These are phyloP conservation scores for Triops cancriformis DNA, from an alignment of 1,140 invertebrate species.

Conservation along the genomic window DNA sequence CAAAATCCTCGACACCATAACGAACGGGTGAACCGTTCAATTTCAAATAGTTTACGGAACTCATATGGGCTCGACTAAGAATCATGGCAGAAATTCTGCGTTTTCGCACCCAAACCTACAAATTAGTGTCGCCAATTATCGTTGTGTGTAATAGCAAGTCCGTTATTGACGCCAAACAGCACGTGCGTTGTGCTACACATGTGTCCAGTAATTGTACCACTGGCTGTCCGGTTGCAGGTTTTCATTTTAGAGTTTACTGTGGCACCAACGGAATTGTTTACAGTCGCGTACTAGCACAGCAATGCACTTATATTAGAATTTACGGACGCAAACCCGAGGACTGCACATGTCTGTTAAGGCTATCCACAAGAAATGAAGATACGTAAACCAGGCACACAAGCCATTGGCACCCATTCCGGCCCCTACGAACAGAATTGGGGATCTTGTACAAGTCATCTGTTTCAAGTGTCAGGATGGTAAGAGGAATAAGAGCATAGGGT, in stretches of 20 bases:
- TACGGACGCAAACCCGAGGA: background rate
- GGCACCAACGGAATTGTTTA: background rate
- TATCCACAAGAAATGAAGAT: background rate
- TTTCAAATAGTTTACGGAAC: too few relatives aligned
- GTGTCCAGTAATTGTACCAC: too few relatives aligned
- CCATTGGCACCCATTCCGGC: background rate
- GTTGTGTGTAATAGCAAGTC: too few relatives aligned
- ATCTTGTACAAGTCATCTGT: background rate
- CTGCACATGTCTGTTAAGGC: background rate
- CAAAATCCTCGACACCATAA: too few relatives aligned
- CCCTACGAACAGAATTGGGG: background rate
- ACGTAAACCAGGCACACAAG: background rate
- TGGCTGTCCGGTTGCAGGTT: too few relatives aligned
- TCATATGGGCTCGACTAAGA: too few relatives aligned
- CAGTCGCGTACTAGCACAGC: background rate
- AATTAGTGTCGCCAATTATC: too few relatives aligned
- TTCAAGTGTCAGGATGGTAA: background rate
- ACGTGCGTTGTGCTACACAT: background rate
- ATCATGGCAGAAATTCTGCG: too few relatives aligned
- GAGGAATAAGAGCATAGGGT: background rate
- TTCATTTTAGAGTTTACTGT: too few relatives aligned
- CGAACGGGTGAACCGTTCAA: too few relatives aligned
- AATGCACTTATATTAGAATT: background rate
- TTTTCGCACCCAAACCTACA: too few relatives aligned
- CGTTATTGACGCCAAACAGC: background rate